These are phyloP conservation scores for Oreochromis mossambicus DNA, from an alignment of 2,797 vertebrate species.

Conservation along the genomic window DNA sequence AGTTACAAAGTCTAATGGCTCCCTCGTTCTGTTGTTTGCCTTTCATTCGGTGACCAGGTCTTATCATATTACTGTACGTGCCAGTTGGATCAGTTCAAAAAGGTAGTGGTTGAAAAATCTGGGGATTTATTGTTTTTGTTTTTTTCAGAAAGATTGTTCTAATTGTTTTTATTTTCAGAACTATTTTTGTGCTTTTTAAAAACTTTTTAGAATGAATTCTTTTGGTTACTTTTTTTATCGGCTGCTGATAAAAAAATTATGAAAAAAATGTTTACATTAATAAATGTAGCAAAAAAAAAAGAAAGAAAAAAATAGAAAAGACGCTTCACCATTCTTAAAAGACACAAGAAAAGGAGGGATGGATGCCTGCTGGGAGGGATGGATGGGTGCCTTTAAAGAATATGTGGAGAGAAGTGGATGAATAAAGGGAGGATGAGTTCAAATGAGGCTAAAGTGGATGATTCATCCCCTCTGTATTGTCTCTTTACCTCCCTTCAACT, in stretches of 20 bases:
- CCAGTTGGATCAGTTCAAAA: background rate
- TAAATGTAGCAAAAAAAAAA: conserved; percentile 55
- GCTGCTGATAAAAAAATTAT: conserved; percentile 25
- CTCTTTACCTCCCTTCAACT: background rate
- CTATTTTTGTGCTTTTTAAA: background rate
- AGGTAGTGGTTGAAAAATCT: background rate
- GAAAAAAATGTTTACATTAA: conserved; percentile 57
- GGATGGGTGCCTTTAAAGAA: conserved; percentile 32
- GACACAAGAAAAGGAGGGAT: conserved; percentile 10
- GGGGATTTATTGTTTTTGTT: background rate
- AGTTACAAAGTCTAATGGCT: background rate
- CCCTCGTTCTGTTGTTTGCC: background rate
- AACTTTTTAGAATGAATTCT: background rate
- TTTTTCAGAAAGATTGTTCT: background rate
- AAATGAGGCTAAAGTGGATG: conserved; percentile 5
- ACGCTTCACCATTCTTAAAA: conserved; percentile 8
- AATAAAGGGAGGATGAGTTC: conserved; percentile 5
- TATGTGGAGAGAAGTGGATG: background rate
- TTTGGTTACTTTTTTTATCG: conserved; percentile 14
- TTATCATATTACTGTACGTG: background rate
- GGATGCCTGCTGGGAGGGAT: conserved; percentile 1
- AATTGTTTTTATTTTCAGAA: background rate
- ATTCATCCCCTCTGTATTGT: conserved; percentile 7
- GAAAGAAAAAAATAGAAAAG: conserved; percentile 1
- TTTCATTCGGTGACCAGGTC: background rate